phyloP scores from a whole-genome alignment of 2,113 vertebrate species.

The Uria aalge region DNA sequence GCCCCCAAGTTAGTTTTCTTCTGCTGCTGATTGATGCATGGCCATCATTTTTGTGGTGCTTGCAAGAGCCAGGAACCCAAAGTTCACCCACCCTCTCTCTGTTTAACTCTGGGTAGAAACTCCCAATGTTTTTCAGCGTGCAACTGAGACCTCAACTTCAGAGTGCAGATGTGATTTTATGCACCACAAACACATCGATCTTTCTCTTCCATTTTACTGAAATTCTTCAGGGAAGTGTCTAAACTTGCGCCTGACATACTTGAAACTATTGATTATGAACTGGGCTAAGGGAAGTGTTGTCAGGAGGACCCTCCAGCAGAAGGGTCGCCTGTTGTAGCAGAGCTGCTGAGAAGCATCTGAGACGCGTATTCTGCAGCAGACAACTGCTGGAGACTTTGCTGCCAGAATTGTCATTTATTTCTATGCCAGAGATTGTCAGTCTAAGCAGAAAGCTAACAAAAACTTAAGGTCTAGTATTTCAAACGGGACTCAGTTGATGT shows the following conservation, averaged over 20 bases:
- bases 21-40: not conserved
- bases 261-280: not conserved
- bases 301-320: not conserved
- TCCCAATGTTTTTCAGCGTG: not conserved
- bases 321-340: not conserved
- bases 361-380: not conserved
- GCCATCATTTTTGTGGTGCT: not conserved
- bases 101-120: not conserved
- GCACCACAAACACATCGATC: not conserved
- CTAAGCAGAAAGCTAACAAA: not conserved
- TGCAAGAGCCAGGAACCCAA: not conserved
- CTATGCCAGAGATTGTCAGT: not conserved
- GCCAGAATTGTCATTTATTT: not conserved
- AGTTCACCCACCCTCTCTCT: not conserved
- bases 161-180: not conserved
- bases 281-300: not conserved
- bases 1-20: not conserved
- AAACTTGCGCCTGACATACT: not conserved
- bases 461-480: not conserved
- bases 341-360: not conserved
- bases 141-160: not conserved
- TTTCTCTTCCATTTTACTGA: not conserved
- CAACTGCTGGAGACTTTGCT: not conserved
- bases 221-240: not conserved
- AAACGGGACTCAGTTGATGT: fast-evolving